A percentile compares a stretch with the other conserved stretches of the same genome.
Conservation (phyloP, 2,888 invertebrate genomes). For the Ectropis crepuscularia region DNA sequence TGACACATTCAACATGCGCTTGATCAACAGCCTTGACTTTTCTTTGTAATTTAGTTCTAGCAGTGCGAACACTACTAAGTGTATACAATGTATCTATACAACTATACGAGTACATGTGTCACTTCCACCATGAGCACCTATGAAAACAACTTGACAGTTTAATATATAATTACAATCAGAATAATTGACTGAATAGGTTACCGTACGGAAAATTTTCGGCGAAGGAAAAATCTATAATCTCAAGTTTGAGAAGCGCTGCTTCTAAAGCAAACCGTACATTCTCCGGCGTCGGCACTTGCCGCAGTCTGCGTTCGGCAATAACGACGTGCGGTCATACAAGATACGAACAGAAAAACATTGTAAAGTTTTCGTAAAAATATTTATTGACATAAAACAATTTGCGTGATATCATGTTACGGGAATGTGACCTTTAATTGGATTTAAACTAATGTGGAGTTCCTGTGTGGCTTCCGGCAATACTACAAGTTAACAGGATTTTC, state of each 20-base stretch:
- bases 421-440: constrained; percentile 59
- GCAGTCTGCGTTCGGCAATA: constrained; percentile 60
- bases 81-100: too few species aligned
- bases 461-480: constrained; percentile 67
- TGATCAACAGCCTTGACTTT: too few species aligned
- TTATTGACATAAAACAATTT: neutral
- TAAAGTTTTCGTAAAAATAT: neutral
- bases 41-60: too few species aligned
- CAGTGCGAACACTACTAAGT: too few species aligned
- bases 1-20: too few species aligned
- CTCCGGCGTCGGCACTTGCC: constrained; percentile 50
- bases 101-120: too few species aligned
- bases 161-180: constrained; percentile 18
- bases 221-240: constrained; percentile 39
- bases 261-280: constrained; percentile 60
- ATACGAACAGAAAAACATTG: neutral
- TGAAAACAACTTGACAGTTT: too few species aligned
- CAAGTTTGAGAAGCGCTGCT: constrained; percentile 65
- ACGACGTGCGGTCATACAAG: constrained; percentile 48
- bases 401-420: constrained; percentile 31
- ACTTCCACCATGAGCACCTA: too few species aligned
- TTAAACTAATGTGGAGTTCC: constrained; percentile 52
- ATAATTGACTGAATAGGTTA: constrained; percentile 10
- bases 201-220: constrained; percentile 31
- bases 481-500: constrained; percentile 59